Evolutionary conservation across 2,888 invertebrate species (phyloP).

Genomic region (Andrena chrysosceles): DNA sequence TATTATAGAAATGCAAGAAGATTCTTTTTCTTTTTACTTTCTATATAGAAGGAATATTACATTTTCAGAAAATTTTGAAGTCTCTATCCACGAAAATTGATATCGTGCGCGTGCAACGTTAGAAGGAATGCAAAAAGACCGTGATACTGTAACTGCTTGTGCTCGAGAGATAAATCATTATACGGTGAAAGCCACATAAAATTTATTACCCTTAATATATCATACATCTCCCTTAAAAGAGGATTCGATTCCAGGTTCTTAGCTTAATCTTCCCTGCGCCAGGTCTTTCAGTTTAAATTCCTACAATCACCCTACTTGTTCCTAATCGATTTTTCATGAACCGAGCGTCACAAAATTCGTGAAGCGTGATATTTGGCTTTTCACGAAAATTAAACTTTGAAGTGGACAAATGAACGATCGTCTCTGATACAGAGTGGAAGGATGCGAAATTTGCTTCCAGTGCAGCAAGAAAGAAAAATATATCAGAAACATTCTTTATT

Average conservation of each 20-base stretch:
- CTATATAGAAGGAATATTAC: neutral
- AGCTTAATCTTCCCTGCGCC: constrained; percentile 28
- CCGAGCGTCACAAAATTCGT: neutral
- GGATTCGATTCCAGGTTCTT: constrained; percentile 38
- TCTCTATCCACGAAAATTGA: constrained; percentile 5
- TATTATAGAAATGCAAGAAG: neutral
- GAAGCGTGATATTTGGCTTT: neutral
- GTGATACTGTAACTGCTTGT: constrained; percentile 21
- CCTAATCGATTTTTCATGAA: constrained; percentile 2
- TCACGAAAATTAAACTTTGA: neutral
- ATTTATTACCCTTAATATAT: constrained; percentile 54
- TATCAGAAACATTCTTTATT: no score
- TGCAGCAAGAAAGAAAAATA: no score
- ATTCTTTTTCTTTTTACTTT: neutral
- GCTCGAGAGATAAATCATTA: constrained; percentile 36
- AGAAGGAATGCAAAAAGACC: constrained; percentile 20
- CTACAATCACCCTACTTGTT: constrained; percentile 4
- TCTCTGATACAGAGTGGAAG: no score
- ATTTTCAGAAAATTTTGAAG: neutral
- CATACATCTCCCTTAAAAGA: constrained; percentile 27
- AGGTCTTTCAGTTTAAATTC: constrained; percentile 9
- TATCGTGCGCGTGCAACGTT: neutral
- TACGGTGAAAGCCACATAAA: constrained; percentile 20
- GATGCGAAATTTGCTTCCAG: no score
- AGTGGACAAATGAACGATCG: neutral